Percentiles rank a stretch among this genome's conserved stretches.
phyloP scores from a whole-genome alignment of 2,113 vertebrate genomes.

The Thunnus maccoyii region DNA sequence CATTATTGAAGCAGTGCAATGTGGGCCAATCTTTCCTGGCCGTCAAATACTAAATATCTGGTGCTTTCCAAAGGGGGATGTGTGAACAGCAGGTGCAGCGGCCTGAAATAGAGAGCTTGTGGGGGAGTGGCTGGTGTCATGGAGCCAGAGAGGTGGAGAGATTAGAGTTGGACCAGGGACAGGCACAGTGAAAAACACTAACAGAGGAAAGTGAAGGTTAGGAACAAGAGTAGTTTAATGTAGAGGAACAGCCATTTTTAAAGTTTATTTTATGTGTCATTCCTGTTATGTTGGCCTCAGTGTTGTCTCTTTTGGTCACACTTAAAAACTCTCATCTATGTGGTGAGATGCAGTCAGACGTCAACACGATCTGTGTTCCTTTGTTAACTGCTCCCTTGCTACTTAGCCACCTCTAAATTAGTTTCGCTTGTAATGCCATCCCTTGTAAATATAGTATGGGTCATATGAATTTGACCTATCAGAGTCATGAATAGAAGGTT shows the following conservation, averaged over 20 bases:
- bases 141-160: conserved; percentile 48
- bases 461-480: not conserved
- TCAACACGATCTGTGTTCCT: not conserved
- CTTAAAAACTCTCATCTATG: not conserved
- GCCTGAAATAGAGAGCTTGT: conserved; percentile 83
- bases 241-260: conserved; percentile 29
- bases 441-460: not conserved
- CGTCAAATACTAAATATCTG: conserved; percentile 62
- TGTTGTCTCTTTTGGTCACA: not conserved
- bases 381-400: conserved; percentile 14
- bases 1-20: conserved; percentile 18
- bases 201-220: conserved; percentile 40
- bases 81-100: conserved; percentile 82
- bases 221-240: conserved; percentile 8
- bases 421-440: conserved; percentile 42
- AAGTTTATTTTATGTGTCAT: not conserved
- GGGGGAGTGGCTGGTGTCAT: conserved; percentile 39
- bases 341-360: not conserved
- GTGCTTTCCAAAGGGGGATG: conserved; percentile 70
- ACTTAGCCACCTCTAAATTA: conserved; percentile 23
- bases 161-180: conserved; percentile 46
- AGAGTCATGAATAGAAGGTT: conserved; percentile 14
- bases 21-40: conserved; percentile 26
- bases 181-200: conserved; percentile 26
- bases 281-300: not conserved